These are phyloP conservation scores for Monomorium pharaonis DNA, from an alignment of 1,140 invertebrate genomes.

Conservation along the genomic window DNA sequence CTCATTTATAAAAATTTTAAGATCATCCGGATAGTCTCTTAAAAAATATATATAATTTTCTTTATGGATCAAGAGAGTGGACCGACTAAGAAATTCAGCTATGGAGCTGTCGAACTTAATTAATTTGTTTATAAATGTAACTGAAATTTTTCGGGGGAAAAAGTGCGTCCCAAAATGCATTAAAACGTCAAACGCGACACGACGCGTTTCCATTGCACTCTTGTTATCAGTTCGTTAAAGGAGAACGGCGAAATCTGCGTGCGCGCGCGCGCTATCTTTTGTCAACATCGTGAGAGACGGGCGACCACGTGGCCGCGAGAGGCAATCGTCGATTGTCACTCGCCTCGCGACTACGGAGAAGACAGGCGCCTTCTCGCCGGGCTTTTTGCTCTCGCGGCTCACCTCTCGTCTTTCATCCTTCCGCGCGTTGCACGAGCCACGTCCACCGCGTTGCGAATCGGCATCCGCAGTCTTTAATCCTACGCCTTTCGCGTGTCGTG, in stretches of 20 bases:
- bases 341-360: neutral
- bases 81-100: neutral
- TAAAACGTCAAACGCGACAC: neutral
- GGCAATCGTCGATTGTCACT: slow-evolving; percentile 42
- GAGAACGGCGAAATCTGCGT: slow-evolving; percentile 1
- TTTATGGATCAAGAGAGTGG: neutral
- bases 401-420: neutral
- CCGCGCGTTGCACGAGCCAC: neutral
- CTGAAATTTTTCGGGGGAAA: neutral
- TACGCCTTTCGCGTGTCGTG: neutral
- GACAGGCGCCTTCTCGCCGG: too few relatives aligned
- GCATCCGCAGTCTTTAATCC: slow-evolving; percentile 2
- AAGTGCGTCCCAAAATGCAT: neutral
- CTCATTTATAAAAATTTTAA: neutral
- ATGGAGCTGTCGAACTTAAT: neutral
- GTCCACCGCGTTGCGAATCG: neutral
- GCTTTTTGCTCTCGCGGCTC: neutral
- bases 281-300: neutral
- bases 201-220: neutral
- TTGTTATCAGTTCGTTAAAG: slow-evolving; percentile 13
- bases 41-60: neutral
- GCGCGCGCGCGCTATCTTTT: slow-evolving; percentile 26
- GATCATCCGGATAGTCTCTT: neutral
- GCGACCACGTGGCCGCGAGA: slow-evolving; percentile 30
- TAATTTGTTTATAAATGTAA: neutral